Base-by-base conservation (phyloP, 2,113 vertebrate genomes). In the Indri indri region DNA sequence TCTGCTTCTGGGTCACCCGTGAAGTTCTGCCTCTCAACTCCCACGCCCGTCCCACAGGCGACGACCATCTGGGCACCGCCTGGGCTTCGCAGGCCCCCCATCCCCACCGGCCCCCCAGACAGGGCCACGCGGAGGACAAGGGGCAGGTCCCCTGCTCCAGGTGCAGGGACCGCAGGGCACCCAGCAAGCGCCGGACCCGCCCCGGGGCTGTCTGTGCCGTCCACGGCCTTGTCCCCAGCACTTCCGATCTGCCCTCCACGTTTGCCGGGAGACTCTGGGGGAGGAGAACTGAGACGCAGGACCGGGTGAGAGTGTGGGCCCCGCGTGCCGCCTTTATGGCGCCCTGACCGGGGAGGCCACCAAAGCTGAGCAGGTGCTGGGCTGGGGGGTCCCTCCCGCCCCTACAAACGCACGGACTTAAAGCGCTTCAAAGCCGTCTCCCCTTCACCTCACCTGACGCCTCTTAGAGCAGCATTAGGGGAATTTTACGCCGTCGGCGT, bases 331-430 rank as follows among this genome's bases (percentile, higher is more conserved):
- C 66, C 88, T 57, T 18, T 65, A 17, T 34, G 34, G 25, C 42
- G 16, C 8, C 59, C 52, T 77, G 37, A 57, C 59, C 7, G 6
- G 40, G 71, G 40, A 74, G 71, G 1, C 25, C 22, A 5, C 3
- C 3, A 2, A 3, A 8, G 13, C 71, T 3, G 3, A 16, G 71
- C 2, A 0, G 25, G 25, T 42, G 68, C 42, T 70, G 20, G n/a
- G 66, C 6, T 17, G 2, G 3, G 50, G 3, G 8, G n/a, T 30
- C 40, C 25, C 22, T 27, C 23, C 23, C 2, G 4, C 20, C 47
- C 52, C 22, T 71, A 70, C 25, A 76, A 37, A 25, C 30, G 22
- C 14, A 13, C 25, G 57, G 50, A 10, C 11, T 74, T 22, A 17
- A 5, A 6, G 13, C 3, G 42, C 45, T 13, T 74, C 47, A 54